A percentile compares a stretch with the other conserved stretches of the same genome.
phyloP scores from a whole-genome alignment of 1,140 invertebrate genomes.

The Parapsyche elsis region DNA sequence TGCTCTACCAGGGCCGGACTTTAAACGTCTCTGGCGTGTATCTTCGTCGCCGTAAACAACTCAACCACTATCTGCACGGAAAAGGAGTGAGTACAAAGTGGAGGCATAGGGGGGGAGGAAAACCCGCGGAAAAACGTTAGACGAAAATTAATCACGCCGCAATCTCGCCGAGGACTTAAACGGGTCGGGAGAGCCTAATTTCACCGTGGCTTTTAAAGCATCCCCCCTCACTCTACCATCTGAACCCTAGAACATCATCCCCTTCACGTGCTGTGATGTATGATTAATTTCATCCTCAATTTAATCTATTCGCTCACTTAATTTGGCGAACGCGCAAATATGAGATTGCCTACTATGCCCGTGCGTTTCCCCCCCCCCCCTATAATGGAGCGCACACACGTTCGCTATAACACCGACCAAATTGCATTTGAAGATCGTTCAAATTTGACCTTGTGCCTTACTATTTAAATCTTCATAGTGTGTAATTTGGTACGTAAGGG shows the following conservation, averaged over 20 bases:
- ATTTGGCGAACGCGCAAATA: conserved; percentile 16
- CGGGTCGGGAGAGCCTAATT: conserved; percentile 2
- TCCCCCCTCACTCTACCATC: neutral
- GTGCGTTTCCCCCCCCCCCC: neutral
- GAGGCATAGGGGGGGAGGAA: neutral
- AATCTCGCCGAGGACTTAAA: conserved; percentile 16
- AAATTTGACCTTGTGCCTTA: too few relatives aligned
- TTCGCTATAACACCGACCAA: too few relatives aligned
- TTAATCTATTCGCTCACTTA: conserved; percentile 26
- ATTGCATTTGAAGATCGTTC: too few relatives aligned
- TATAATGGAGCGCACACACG: too few relatives aligned
- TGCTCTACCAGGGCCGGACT: neutral
- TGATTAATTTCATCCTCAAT: conserved; percentile 32
- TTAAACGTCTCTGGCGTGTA: neutral
- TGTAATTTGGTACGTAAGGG: too few relatives aligned
- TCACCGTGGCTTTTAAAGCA: neutral
- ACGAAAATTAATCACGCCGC: conserved; percentile 23
- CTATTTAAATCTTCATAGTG: too few relatives aligned
- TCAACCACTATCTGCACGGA: neutral
- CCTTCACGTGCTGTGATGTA: conserved; percentile 18
- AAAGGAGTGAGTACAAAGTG: neutral
- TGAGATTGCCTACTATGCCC: conserved; percentile 3
- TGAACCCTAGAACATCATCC: neutral
- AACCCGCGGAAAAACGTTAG: conserved; percentile 12
- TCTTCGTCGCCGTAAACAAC: conserved; percentile 26